phyloP scores from a whole-genome alignment of 53 echinoderm and acorn worm genomes.

The Glandiceps talaboti region DNA sequence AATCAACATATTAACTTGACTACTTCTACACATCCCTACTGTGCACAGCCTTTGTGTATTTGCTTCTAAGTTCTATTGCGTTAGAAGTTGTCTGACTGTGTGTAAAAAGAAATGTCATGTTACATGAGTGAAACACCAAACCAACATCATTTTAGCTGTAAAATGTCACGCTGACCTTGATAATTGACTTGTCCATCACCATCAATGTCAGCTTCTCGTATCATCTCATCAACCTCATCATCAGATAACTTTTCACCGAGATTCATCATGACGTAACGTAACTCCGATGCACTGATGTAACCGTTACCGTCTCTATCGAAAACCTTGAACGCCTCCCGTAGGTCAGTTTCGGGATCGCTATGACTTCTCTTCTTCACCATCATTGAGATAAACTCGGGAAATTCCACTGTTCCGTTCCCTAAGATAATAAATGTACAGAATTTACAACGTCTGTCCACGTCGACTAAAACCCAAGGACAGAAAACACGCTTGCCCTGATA shows the following conservation, averaged over 20 bases:
- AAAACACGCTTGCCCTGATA: no score
- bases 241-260: not conserved
- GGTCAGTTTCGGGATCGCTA: not conserved
- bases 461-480: no score
- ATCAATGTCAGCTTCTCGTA: not conserved
- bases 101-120: no score
- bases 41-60: not conserved
- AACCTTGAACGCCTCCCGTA: constrained; percentile 15
- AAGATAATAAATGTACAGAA: no score
- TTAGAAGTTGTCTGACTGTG: no score
- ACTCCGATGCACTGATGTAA: constrained; percentile 12
- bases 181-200: not conserved
- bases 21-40: not conserved
- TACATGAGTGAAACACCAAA: no score
- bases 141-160: no score
- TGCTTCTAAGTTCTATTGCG: no score
- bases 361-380: not conserved
- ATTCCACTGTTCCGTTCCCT: constrained; percentile 30
- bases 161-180: no score
- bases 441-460: no score
- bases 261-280: not conserved
- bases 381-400: constrained; percentile 25
- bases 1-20: no score
- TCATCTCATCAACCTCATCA: not conserved
- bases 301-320: constrained; percentile 37